phyloP scores from a whole-genome alignment of 2,113 vertebrate genomes.

The Syngnathus scovelli region DNA sequence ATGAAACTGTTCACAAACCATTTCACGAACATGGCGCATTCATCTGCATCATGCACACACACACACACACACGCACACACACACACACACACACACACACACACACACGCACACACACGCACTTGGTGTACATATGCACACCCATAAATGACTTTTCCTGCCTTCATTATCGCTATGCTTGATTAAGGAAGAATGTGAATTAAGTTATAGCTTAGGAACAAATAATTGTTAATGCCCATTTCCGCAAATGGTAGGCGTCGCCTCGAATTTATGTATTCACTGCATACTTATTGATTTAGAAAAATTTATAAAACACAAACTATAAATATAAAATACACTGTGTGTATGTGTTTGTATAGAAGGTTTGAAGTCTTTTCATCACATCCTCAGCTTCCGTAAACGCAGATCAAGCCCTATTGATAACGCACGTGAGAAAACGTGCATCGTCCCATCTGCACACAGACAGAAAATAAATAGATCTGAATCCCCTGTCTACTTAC shows the following conservation, averaged over 20 bases:
- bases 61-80: slow-evolving; percentile 12
- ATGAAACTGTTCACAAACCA: slow-evolving; percentile 68
- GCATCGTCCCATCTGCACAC: slow-evolving; percentile 41
- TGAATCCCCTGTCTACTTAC: slow-evolving; percentile 42
- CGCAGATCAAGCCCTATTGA: slow-evolving; percentile 21
- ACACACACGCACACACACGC: slow-evolving; percentile 20
- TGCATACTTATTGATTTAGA: background rate
- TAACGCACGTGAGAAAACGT: slow-evolving; percentile 8
- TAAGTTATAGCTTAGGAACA: slow-evolving; percentile 42
- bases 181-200: slow-evolving; percentile 59
- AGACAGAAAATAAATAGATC: slow-evolving; percentile 45
- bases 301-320: background rate
- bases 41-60: slow-evolving; percentile 46
- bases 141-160: slow-evolving; percentile 21
- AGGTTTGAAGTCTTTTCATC: background rate
- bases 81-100: slow-evolving; percentile 34
- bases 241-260: slow-evolving; percentile 2
- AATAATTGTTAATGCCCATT: background rate
- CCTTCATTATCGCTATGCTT: slow-evolving; percentile 34
- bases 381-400: slow-evolving; percentile 17
- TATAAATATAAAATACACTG: background rate
- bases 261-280: background rate
- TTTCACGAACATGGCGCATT: slow-evolving; percentile 62
- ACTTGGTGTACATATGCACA: background rate
- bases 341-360: slow-evolving; percentile 9